Base-by-base conservation (phyloP, 2,888 invertebrate species). In the Myopa tessellatipennis region DNA sequence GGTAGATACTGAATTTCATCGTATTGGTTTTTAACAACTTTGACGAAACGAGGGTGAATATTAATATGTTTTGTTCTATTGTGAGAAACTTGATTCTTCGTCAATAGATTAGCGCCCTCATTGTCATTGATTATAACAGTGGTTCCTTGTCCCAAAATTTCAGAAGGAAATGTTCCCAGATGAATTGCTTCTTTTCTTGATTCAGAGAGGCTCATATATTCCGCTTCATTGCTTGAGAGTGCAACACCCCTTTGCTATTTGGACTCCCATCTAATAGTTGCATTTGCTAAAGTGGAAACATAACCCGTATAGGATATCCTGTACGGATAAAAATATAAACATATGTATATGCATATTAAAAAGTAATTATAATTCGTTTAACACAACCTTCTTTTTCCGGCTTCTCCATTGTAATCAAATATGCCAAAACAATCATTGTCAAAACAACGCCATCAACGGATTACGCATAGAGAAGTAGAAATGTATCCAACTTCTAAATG, bases 101-200 rank as follows among this genome's bases (percentile, higher is more conserved):
- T 63, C 72, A 77, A 26, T 61, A 61, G 26, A 7, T 69, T 74
- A 4, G 78, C 77, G 45, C 78, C 76, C 58, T 78, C 76, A n/a
- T 77, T 77, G 50, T 79, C 76, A 38, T 78, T 77, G 34, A 67
- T 67, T 50, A 78, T 79, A 5, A 58, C 61, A 26, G 77, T 65
- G 38, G 72, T 16, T 38, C 36, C 36, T 16, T 79, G 50, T 18
- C 6, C 55, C 16, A 55, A 55, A 55, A 60, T 60, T 60, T 1
- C 60, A 18, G 60, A 55, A 18, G 26, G 4, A 60, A 60, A 60
- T 60, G 14, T 60, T 60, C 60, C 16, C 60, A 60, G 16, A n/a
- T 60, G 60, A 60, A 60, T 60, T 60, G 60, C 60, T 60, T 60
- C 60, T 60, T 60, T 60, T n/a, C 14, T 1, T 60, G 60, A 60